A percentile compares a stretch with the other conserved stretches of the same genome.
Evolutionary conservation across 2,113 vertebrate species (phyloP).

Genomic region (Salvelinus sp.): DNA sequence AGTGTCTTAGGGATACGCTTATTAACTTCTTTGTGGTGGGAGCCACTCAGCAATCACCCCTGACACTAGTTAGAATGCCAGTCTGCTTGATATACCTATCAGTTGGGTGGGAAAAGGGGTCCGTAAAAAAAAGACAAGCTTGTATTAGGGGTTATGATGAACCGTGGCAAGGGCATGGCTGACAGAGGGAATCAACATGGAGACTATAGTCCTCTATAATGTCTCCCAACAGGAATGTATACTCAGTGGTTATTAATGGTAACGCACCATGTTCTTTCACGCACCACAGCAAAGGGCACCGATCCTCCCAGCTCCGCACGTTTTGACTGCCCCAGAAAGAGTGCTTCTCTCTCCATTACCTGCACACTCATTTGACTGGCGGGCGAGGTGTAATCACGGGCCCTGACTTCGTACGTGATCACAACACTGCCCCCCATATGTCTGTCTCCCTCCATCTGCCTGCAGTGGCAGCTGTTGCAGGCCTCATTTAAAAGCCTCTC

Average conservation of each 20-base stretch:
- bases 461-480: slow-evolving; percentile 47
- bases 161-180: slow-evolving; percentile 18
- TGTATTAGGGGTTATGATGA: slow-evolving; percentile 11
- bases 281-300: slow-evolving; percentile 63
- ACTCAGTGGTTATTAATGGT: slow-evolving; percentile 41
- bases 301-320: slow-evolving; percentile 44
- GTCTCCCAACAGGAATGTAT: slow-evolving; percentile 33
- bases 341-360: slow-evolving; percentile 69
- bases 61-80: slow-evolving; percentile 28
- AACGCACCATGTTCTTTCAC: slow-evolving; percentile 61
- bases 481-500: slow-evolving; percentile 62
- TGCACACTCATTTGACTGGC: slow-evolving; percentile 67
- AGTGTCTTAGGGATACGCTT: slow-evolving; percentile 37
- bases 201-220: slow-evolving; percentile 22
- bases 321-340: slow-evolving; percentile 61
- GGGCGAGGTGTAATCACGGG: slow-evolving; percentile 60
- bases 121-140: slow-evolving; percentile 20
- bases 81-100: slow-evolving; percentile 41
- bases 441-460: slow-evolving; percentile 55
- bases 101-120: not conserved
- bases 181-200: slow-evolving; percentile 22
- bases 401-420: no score
- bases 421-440: no score
- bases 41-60: slow-evolving; percentile 37
- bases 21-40: slow-evolving; percentile 47